Conservation (phyloP, 2,113 vertebrate species). For the Sciurus niger region DNA sequence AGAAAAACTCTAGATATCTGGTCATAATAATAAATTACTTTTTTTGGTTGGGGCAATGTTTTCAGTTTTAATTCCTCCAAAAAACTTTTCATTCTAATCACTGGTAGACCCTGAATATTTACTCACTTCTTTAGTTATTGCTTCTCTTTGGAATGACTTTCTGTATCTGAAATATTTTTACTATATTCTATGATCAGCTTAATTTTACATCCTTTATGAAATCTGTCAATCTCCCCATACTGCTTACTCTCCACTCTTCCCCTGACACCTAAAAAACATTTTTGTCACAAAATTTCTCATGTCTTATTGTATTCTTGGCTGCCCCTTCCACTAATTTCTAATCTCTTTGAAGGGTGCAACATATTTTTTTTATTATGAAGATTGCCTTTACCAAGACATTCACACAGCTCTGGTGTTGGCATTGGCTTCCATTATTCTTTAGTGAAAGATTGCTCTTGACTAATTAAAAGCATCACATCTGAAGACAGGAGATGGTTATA, state of each 20-base stretch:
- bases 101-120: background rate
- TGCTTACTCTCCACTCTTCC: background rate
- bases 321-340: background rate
- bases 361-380: background rate
- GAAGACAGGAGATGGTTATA: background rate
- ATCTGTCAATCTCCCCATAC: background rate
- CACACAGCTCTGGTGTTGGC: background rate
- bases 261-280: background rate
- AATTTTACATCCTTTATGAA: background rate
- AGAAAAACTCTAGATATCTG: background rate
- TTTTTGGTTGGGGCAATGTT: slow-evolving; percentile 11
- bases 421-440: background rate
- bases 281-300: background rate
- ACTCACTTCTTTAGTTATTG: slow-evolving; percentile 4
- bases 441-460: background rate
- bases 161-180: slow-evolving; percentile 11
- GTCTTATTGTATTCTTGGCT: background rate
- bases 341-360: background rate
- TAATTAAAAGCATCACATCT: slow-evolving; percentile 10
- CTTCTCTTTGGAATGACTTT: slow-evolving; percentile 23
- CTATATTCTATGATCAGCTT: slow-evolving; percentile 23
- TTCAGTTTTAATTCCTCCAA: slow-evolving; percentile 23
- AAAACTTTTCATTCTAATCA: slow-evolving; percentile 10
- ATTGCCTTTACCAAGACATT: background rate
- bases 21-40: background rate